A percentile compares a stretch with the other conserved stretches of the same genome.
Conservation (phyloP, 2,113 vertebrate genomes). For the Podarcis muralis region DNA sequence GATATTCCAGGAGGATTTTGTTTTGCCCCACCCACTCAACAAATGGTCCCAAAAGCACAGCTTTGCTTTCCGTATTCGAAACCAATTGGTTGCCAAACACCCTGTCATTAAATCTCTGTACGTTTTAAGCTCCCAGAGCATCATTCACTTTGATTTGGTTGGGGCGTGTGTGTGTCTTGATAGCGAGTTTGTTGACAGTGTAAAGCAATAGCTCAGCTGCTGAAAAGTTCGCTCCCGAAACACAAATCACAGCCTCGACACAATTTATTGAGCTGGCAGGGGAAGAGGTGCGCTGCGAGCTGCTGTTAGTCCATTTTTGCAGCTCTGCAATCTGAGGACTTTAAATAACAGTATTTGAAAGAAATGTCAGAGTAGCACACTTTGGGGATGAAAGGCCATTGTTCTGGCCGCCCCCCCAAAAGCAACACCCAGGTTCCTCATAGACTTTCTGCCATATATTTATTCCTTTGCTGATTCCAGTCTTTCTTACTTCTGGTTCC, state of each 20-base stretch:
- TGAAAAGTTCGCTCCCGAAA: slow-evolving; percentile 60
- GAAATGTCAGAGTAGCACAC: slow-evolving; percentile 62
- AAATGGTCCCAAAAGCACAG: too few relatives aligned
- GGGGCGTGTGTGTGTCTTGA: slow-evolving; percentile 15
- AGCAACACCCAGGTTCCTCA: neutral
- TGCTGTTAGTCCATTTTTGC: slow-evolving; percentile 66
- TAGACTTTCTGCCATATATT: too few relatives aligned
- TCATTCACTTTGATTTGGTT: slow-evolving; percentile 10
- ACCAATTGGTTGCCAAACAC: neutral
- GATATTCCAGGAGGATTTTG: too few relatives aligned
- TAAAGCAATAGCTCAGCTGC: slow-evolving; percentile 64
- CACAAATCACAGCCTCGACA: slow-evolving; percentile 62
- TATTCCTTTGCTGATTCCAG: too few relatives aligned
- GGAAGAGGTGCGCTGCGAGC: slow-evolving; percentile 57
- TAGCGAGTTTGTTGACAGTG: slow-evolving; percentile 62
- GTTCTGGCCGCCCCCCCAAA: neutral
- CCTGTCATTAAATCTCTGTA: slow-evolving; percentile 2
- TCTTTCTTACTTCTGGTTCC: too few relatives aligned
- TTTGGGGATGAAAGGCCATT: slow-evolving; percentile 51
- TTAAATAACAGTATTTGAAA: slow-evolving; percentile 70
- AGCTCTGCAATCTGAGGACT: slow-evolving; percentile 60
- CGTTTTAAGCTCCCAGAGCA: slow-evolving; percentile 59
- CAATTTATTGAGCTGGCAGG: slow-evolving; percentile 67
- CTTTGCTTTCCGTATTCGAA: slow-evolving; percentile 61
- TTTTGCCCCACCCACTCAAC: too few relatives aligned